These are phyloP conservation scores for Pteronotus mesoamericanus DNA, from an alignment of 2,797 vertebrate species.

Conservation along the genomic window DNA sequence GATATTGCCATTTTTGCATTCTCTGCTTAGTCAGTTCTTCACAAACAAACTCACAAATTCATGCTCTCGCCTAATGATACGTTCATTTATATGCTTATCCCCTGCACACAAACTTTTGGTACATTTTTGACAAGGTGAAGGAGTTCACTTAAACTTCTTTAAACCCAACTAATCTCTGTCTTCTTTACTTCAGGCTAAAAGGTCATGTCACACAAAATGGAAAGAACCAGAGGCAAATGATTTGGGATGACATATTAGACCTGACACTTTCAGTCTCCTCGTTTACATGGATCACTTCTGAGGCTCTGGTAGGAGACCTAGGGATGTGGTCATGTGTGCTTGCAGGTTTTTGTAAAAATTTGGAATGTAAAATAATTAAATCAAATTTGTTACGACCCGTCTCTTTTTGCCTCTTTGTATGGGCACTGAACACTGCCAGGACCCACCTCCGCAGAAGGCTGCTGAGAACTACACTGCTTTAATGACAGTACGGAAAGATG, in stretches of 20 bases:
- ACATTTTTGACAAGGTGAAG: background rate
- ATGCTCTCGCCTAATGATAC: background rate
- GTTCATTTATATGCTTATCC: background rate
- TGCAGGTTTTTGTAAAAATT: background rate
- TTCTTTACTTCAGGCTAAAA: background rate
- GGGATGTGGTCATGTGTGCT: background rate
- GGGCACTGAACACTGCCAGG: too few relatives aligned
- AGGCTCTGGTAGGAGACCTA: background rate
- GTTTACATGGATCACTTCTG: background rate
- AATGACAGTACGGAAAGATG: background rate
- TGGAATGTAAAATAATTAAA: background rate
- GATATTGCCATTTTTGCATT: background rate
- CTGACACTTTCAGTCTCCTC: background rate
- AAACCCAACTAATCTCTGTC: background rate
- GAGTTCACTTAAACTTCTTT: background rate
- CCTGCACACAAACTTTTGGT: background rate
- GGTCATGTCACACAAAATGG: background rate
- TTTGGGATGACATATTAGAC: background rate
- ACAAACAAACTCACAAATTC: background rate
- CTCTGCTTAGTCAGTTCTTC: background rate
- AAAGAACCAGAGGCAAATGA: background rate
- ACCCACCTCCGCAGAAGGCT: background rate
- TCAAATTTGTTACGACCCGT: background rate
- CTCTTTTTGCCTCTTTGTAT: background rate
- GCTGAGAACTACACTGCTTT: background rate